Evolutionary conservation across 2,113 vertebrate species (phyloP).

Genomic region (Dendropsophus ebraccatus): DNA sequence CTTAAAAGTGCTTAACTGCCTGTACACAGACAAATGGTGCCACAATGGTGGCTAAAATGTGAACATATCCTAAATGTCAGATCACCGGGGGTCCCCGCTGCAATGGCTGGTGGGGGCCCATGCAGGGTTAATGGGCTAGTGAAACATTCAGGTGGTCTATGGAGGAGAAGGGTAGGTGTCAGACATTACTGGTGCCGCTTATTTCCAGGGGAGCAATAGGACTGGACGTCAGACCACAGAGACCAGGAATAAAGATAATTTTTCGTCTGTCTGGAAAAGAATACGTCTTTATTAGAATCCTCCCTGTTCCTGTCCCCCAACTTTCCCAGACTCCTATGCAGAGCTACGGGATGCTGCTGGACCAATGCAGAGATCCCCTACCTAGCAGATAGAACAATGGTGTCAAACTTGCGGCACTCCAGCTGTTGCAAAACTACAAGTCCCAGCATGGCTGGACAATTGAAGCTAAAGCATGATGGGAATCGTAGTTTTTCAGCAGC

Average conservation of each 20-base stretch:
- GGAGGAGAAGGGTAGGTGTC: neutral
- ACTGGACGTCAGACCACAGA: neutral
- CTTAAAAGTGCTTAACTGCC: constrained; percentile 5
- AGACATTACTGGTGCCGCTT: neutral
- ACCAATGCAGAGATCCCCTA: no score
- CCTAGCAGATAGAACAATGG: no score
- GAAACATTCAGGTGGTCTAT: neutral
- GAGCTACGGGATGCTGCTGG: no score
- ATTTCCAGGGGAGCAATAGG: neutral
- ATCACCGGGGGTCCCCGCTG: no score
- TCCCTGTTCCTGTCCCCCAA: neutral
- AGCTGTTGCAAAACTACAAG: no score
- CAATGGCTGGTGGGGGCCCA: neutral
- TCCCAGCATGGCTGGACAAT: no score
- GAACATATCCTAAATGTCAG: neutral
- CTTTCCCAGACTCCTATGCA: neutral
- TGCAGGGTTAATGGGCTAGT: neutral
- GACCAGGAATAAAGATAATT: neutral
- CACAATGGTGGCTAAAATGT: neutral
- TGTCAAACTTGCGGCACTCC: no score
- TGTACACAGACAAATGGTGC: neutral
- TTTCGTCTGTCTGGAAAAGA: neutral
- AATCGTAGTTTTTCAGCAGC: no score
- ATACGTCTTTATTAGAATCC: neutral
- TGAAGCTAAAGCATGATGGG: no score